Conservation (phyloP, 2,797 vertebrate genomes). For the Cetoscarus ocellatus region DNA sequence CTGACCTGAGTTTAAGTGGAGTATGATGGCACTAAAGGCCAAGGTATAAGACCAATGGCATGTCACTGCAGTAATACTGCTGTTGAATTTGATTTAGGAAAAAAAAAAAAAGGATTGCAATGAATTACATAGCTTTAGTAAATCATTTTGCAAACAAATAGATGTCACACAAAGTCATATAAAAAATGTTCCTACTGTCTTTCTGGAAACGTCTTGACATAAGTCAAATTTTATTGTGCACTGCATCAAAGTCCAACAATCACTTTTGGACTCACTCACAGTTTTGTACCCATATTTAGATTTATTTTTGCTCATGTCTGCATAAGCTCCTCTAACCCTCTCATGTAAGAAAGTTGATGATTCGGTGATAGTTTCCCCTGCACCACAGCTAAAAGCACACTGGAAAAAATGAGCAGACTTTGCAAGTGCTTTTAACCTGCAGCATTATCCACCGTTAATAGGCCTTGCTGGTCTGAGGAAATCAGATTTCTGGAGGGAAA, state of each 20-base stretch:
- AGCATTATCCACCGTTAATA: background rate
- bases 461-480: background rate
- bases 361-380: slow-evolving; percentile 43
- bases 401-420: slow-evolving; percentile 23
- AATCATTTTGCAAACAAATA: too few species aligned
- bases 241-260: slow-evolving; percentile 8
- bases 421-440: slow-evolving; percentile 21
- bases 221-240: too few species aligned
- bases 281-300: slow-evolving; percentile 41
- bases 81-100: too few species aligned
- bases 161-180: too few species aligned
- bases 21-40: too few species aligned
- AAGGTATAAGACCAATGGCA: too few species aligned
- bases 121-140: too few species aligned
- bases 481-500: background rate
- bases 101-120: too few species aligned
- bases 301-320: slow-evolving; percentile 55
- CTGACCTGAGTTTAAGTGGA: too few species aligned
- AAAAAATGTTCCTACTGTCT: too few species aligned
- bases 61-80: too few species aligned
- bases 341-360: slow-evolving; percentile 64
- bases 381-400: slow-evolving; percentile 54
- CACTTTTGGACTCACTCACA: background rate
- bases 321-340: slow-evolving; percentile 47
- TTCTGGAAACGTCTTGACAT: too few species aligned